Conservation (phyloP, 2,797 vertebrate genomes). For the Tangara arthus region DNA sequence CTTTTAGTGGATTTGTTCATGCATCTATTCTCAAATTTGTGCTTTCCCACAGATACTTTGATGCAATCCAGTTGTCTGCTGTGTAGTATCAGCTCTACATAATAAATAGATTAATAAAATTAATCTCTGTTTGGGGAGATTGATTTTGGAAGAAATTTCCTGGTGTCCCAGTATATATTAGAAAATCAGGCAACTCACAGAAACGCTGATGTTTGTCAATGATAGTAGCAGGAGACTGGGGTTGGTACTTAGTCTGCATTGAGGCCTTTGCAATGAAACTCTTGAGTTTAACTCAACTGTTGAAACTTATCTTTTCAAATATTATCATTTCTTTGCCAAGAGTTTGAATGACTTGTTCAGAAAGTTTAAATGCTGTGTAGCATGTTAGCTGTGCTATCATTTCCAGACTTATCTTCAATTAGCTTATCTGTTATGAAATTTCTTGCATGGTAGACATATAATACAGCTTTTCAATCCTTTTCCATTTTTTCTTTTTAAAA, state of each 20-base stretch:
- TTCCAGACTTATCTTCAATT: not conserved
- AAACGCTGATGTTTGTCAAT: not conserved
- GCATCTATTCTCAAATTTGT: not conserved
- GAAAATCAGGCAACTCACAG: not conserved
- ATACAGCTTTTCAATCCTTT: not conserved
- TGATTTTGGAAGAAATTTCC: not conserved
- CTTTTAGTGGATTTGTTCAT: not conserved
- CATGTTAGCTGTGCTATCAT: not conserved
- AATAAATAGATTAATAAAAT: not conserved
- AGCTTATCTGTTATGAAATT: not conserved
- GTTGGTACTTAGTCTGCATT: not conserved
- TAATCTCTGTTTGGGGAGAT: not conserved
- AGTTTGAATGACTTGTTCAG: not conserved
- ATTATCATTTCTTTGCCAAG: not conserved
- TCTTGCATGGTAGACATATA: not conserved
- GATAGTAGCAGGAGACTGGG: not conserved
- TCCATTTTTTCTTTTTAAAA: not conserved
- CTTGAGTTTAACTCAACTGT: not conserved
- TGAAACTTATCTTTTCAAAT: not conserved
- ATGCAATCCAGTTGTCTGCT: not conserved
- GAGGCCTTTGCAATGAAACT: not conserved
- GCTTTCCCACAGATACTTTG: not conserved
- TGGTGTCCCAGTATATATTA: not conserved
- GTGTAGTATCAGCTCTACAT: not conserved
- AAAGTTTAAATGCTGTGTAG: not conserved